These are phyloP conservation scores for Malurus alboscapulatus DNA, from an alignment of 2,113 vertebrate genomes.

Conservation along the genomic window DNA sequence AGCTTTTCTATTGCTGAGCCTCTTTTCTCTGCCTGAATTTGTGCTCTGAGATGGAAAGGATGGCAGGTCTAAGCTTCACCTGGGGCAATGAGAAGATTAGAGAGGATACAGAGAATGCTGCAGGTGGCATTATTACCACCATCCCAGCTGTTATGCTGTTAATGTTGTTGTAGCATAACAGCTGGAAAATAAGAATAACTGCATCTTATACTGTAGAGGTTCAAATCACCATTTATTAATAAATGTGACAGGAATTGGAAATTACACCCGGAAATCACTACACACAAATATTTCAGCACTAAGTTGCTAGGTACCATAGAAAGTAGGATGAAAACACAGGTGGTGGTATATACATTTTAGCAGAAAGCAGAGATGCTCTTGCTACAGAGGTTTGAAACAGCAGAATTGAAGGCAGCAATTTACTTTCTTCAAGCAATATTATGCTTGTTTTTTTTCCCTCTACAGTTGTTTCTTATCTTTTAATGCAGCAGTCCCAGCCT, in stretches of 20 bases:
- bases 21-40: background rate
- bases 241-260: background rate
- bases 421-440: background rate
- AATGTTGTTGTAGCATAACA: background rate
- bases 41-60: background rate
- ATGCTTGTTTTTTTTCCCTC: background rate
- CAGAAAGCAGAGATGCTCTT: background rate
- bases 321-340: background rate
- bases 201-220: background rate
- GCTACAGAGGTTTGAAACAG: background rate
- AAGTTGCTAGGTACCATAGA: background rate
- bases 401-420: background rate
- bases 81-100: background rate
- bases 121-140: background rate
- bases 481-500: background rate
- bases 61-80: background rate
- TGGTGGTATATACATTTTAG: background rate
- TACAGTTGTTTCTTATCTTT: background rate
- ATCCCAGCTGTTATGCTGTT: background rate
- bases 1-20: background rate
- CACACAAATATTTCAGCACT: background rate
- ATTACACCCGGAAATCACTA: background rate
- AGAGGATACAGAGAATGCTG: background rate
- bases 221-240: background rate
- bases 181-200: background rate